These are phyloP conservation scores for Cataglyphis livida DNA, from an alignment of 2,888 invertebrate genomes.

Conservation along the genomic window DNA sequence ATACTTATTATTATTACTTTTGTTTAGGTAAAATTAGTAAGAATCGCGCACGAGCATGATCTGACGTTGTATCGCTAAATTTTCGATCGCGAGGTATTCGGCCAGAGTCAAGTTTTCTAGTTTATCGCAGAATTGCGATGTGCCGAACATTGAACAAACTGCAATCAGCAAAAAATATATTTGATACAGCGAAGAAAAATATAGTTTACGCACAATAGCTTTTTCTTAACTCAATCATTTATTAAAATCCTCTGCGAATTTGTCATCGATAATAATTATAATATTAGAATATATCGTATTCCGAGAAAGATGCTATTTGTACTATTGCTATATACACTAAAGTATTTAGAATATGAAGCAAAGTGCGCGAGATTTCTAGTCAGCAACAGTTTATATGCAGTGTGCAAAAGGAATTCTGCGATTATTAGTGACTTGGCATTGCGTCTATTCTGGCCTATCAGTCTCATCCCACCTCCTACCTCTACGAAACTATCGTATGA, in stretches of 20 bases:
- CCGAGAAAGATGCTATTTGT: neutral
- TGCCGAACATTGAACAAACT: conserved; percentile 17
- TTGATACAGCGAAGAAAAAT: neutral
- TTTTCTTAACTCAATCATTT: neutral
- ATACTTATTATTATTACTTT: conserved; percentile 9
- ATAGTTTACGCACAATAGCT: neutral
- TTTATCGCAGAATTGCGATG: conserved; percentile 68
- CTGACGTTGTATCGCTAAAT: conserved; percentile 32
- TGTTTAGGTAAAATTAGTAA: conserved; percentile 9
- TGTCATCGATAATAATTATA: neutral
- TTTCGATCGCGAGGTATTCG: conserved; percentile 31
- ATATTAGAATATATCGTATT: neutral
- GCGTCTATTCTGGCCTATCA: conserved; percentile 58
- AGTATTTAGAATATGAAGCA: neutral
- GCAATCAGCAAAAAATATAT: neutral
- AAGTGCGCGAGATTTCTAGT: conserved; percentile 24
- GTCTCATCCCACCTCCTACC: conserved; percentile 22
- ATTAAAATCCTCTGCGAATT: neutral
- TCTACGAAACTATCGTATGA: neutral
- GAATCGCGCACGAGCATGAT: conserved; percentile 28
- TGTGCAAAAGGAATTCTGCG: conserved; percentile 63
- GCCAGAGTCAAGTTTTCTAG: conserved; percentile 53
- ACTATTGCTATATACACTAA: neutral
- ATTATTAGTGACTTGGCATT: conserved; percentile 64
- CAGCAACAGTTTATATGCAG: conserved; percentile 21